These are phyloP conservation scores for Callionymus lyra DNA, from an alignment of 2,113 vertebrate genomes.

Conservation along the genomic window DNA sequence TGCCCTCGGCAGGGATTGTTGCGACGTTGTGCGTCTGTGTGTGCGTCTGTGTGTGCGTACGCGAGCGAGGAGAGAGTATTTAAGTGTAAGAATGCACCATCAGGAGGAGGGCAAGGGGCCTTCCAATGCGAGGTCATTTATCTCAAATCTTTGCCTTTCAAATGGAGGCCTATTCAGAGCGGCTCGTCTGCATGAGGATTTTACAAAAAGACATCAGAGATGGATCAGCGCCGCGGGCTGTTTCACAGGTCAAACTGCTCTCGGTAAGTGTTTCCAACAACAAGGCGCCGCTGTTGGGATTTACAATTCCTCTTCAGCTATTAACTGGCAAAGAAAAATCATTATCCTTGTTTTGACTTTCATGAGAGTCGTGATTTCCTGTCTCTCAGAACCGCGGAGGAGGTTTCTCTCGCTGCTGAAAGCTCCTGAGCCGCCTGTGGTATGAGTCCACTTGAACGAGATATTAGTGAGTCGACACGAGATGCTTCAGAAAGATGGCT, in stretches of 20 bases:
- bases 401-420: slow-evolving; percentile 3
- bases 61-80: slow-evolving; percentile 32
- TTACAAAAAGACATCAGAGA: slow-evolving; percentile 44
- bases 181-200: slow-evolving; percentile 43
- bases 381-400: slow-evolving; percentile 6
- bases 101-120: slow-evolving; percentile 58
- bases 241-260: slow-evolving; percentile 46
- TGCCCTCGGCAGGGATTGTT: slow-evolving; percentile 62
- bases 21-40: slow-evolving; percentile 26
- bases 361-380: slow-evolving; percentile 1
- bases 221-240: slow-evolving; percentile 30
- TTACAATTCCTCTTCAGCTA: slow-evolving; percentile 17
- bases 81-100: slow-evolving; percentile 57
- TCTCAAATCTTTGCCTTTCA: slow-evolving; percentile 66
- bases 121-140: slow-evolving; percentile 62
- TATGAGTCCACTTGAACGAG: slow-evolving; percentile 7
- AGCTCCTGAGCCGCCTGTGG: slow-evolving; percentile 3
- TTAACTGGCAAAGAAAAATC: slow-evolving; percentile 12
- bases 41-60: slow-evolving; percentile 23
- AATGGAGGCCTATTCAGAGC: slow-evolving; percentile 53
- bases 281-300: slow-evolving; percentile 27
- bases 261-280: slow-evolving; percentile 32
- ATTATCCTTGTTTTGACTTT: slow-evolving; percentile 15
- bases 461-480: slow-evolving; percentile 24
- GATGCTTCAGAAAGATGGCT: slow-evolving; percentile 45